A percentile compares a stretch with the other conserved stretches of the same genome.
Evolutionary conservation across 2,797 vertebrate species (phyloP).

Genomic region (Mus spretus): DNA sequence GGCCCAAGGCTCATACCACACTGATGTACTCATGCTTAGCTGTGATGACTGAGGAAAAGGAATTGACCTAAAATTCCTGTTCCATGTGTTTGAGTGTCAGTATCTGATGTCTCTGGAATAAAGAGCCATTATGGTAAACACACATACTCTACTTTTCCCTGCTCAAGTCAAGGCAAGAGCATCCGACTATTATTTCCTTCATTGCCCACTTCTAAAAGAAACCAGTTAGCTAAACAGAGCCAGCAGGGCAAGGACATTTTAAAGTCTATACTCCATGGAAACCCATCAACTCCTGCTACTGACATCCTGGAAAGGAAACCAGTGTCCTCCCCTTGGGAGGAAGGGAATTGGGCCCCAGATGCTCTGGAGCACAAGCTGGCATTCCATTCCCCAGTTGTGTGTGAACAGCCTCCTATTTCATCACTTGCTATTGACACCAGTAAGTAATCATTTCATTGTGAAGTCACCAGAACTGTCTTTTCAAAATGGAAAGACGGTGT

Average conservation of each 20-base stretch:
- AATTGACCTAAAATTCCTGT: background rate
- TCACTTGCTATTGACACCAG: constrained; percentile 42
- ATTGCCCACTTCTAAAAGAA: constrained; percentile 52
- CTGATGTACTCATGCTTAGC: background rate
- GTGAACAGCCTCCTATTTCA: constrained; percentile 4
- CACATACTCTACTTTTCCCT: background rate
- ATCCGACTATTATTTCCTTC: background rate
- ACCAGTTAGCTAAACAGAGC: constrained; percentile 66
- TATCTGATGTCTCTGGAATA: background rate
- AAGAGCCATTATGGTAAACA: background rate
- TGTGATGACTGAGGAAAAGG: background rate
- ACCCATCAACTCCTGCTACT: constrained; percentile 78
- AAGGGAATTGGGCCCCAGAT: constrained; percentile 45
- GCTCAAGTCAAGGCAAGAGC: background rate
- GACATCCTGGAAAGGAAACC: constrained; percentile 76
- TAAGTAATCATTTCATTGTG: background rate
- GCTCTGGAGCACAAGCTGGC: constrained; percentile 19
- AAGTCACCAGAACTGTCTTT: constrained; percentile 30
- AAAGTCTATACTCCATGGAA: constrained; percentile 65
- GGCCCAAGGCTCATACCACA: background rate
- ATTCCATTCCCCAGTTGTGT: background rate
- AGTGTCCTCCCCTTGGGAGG: constrained; percentile 1
- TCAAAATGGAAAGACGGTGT: background rate
- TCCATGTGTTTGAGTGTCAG: background rate
- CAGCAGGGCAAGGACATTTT: constrained; percentile 69